phyloP scores from a whole-genome alignment of 1,140 invertebrate species.

The Sinella curviseta region DNA sequence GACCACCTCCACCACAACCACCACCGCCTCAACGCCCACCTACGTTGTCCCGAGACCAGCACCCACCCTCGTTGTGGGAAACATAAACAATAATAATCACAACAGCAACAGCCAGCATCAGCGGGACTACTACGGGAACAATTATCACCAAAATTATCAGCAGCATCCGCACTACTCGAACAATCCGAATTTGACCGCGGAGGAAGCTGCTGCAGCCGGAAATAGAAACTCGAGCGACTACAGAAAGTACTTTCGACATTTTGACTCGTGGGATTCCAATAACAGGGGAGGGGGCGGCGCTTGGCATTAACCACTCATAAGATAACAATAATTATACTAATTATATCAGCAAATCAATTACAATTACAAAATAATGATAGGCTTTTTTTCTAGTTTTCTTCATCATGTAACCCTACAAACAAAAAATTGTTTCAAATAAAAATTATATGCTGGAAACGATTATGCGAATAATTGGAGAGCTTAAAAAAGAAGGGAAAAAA shows the following conservation, averaged over 20 bases:
- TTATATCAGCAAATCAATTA: no score
- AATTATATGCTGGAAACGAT: no score
- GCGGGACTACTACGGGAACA: not conserved
- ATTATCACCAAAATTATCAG: constrained; percentile 1
- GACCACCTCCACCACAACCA: not conserved
- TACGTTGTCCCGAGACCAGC: not conserved
- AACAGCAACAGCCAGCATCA: not conserved
- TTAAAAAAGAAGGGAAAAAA: no score
- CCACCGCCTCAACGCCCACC: not conserved
- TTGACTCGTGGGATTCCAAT: constrained; percentile 45
- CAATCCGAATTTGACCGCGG: not conserved
- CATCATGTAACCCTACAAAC: no score
- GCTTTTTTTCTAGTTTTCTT: no score
- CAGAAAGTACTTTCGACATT: constrained; percentile 48
- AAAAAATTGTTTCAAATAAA: no score
- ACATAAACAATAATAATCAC: not conserved
- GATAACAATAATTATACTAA: no score
- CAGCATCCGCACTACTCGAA: not conserved
- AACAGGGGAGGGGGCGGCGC: no score
- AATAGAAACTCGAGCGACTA: constrained; percentile 19
- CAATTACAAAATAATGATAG: no score
- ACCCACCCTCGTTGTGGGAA: not conserved
- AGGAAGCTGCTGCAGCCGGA: not conserved
- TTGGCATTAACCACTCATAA: not conserved
- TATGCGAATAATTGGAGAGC: no score